phyloP scores from a whole-genome alignment of 92 coral and sea anemone species.

The Siderastrea radians region DNA sequence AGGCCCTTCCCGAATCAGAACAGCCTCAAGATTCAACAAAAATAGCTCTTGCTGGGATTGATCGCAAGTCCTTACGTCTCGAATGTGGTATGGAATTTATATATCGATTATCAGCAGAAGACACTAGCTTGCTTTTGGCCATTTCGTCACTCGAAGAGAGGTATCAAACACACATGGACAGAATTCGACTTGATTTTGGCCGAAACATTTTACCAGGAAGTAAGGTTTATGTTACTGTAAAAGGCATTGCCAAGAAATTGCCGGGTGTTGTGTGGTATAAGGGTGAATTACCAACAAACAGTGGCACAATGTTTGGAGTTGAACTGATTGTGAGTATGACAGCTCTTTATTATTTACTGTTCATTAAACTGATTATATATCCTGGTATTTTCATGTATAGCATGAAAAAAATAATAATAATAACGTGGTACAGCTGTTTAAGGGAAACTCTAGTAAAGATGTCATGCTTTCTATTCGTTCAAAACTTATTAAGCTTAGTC shows the following conservation, averaged over 20 bases:
- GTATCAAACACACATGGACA: constrained; percentile 58
- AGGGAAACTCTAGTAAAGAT: no score
- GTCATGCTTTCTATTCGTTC: no score
- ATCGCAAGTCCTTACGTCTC: constrained; percentile 11
- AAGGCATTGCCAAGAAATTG: constrained; percentile 44
- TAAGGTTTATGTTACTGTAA: constrained; percentile 60
- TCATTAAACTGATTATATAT: no score
- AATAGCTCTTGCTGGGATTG: constrained; percentile 67
- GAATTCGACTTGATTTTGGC: constrained; percentile 59
- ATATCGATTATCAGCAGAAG: constrained; percentile 6
- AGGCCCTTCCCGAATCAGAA: constrained; percentile 67
- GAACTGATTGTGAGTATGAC: constrained; percentile 64
- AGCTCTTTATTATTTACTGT: no score
- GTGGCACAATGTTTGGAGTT: constrained; percentile 91
- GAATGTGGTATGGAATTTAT: constrained; percentile 5
- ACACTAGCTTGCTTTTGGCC: constrained; percentile 66
- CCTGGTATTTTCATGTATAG: no score
- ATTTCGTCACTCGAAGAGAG: constrained; percentile 65
- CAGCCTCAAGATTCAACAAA: constrained; percentile 69
- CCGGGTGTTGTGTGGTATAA: constrained; percentile 81
- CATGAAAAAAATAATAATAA: no score
- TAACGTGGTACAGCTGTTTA: no score
- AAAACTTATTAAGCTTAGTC: no score
- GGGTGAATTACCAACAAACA: constrained; percentile 60
- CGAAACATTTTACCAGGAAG: background rate